A percentile compares a stretch with the other conserved stretches of the same genome.
Conservation (phyloP, 2,888 invertebrate genomes). For the Eilema sororculum region DNA sequence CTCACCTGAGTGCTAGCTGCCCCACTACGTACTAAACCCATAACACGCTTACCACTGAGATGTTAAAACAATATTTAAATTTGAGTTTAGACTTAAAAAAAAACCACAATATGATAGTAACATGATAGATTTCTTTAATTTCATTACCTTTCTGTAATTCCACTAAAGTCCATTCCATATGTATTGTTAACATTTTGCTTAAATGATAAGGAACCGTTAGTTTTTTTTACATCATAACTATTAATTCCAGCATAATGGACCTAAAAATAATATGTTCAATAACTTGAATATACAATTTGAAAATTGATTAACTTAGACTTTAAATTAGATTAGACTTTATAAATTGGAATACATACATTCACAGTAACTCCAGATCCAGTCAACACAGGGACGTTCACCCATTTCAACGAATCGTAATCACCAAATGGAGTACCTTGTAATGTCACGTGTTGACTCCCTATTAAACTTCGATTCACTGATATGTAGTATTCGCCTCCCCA, state of each 20-base stretch:
- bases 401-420: slow-evolving; percentile 35
- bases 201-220: slow-evolving; percentile 50
- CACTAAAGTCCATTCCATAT: slow-evolving; percentile 76
- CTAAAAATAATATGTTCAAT: slow-evolving; percentile 33
- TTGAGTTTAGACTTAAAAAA: no score
- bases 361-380: no score
- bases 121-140: no score
- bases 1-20: no score
- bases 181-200: slow-evolving; percentile 26
- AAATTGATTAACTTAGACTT: no score
- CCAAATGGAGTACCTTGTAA: slow-evolving; percentile 47
- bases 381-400: slow-evolving; percentile 23
- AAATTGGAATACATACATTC: slow-evolving; percentile 32
- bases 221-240: slow-evolving; percentile 61
- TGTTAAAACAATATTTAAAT: background rate
- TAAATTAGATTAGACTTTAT: no score
- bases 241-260: slow-evolving; percentile 43
- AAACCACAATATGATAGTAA: background rate
- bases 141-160: slow-evolving; percentile 58
- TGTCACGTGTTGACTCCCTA: slow-evolving; percentile 33
- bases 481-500: slow-evolving; percentile 51
- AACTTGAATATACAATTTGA: background rate
- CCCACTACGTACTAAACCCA: slow-evolving; percentile 89
- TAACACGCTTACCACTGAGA: slow-evolving; percentile 82
- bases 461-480: background rate